Evolutionary conservation across 1,140 invertebrate genomes (phyloP).

Genomic region (Hormaphis cornu): DNA sequence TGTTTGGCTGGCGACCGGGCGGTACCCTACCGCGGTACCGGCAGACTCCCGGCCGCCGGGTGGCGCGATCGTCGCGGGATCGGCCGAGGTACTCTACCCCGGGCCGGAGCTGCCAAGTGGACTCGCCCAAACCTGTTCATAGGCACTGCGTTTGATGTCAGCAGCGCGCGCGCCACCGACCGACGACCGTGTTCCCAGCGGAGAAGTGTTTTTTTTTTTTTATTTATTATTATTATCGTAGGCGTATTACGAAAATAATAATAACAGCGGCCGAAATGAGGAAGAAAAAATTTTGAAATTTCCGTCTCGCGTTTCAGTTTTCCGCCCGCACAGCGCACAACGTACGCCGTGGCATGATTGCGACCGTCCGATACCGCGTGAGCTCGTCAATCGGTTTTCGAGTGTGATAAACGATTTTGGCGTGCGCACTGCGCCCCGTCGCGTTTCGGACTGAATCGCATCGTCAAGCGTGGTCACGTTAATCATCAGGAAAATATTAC

Average conservation of each 20-base stretch:
- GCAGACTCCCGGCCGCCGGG: neutral
- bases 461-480: constrained; percentile 14
- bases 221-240: no score
- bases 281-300: constrained; percentile 30
- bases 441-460: neutral
- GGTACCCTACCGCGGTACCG: neutral
- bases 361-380: neutral
- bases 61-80: neutral
- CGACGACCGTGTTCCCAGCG: constrained; percentile 27
- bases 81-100: constrained; percentile 14
- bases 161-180: no score
- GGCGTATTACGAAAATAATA: constrained; percentile 22
- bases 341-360: neutral
- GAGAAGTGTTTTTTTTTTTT: constrained; percentile 28
- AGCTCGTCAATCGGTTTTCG: neutral
- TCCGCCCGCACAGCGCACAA: neutral
- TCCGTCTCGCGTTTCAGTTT: neutral
- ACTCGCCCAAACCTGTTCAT: constrained; percentile 26
- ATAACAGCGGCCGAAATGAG: constrained; percentile 18
- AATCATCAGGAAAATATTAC: no score
- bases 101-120: neutral
- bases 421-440: neutral
- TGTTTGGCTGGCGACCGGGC: neutral
- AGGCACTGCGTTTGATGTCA: constrained; percentile 29
- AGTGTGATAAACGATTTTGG: constrained; percentile 2